Conservation (phyloP, 1,140 invertebrate species). For the Mycetomoellerius zeteki region DNA sequence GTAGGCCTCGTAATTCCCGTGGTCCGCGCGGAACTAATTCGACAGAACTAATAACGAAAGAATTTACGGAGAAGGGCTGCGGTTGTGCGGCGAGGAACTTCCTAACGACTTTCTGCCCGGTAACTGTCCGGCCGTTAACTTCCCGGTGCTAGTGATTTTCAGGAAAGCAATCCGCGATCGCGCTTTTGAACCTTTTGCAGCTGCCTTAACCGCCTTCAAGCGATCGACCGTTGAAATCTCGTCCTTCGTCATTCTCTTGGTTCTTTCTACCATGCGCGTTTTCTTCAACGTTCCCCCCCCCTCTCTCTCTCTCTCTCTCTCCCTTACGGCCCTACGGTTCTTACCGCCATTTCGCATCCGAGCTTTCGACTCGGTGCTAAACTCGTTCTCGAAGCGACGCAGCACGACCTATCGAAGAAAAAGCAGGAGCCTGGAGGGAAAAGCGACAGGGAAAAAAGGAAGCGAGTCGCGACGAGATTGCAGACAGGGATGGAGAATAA, state of each 20-base stretch:
- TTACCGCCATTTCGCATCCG: constrained; percentile 21
- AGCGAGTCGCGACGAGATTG: constrained; percentile 8
- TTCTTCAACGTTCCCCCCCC: not conserved
- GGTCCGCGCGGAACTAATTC: constrained; percentile 43
- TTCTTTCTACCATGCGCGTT: constrained; percentile 11
- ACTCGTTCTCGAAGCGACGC: constrained; percentile 50
- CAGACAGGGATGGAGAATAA: constrained; percentile 24
- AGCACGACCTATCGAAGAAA: constrained; percentile 48
- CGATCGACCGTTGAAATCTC: constrained; percentile 29
- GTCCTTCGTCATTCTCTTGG: not conserved
- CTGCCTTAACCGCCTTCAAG: not conserved
- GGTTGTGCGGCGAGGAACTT: constrained; percentile 48
- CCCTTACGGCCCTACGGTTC: not conserved
- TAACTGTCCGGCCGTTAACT: constrained; percentile 56
- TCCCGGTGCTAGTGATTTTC: constrained; percentile 60
- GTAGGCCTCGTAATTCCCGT: constrained; percentile 48
- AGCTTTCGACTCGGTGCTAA: constrained; percentile 59
- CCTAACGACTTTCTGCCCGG: constrained; percentile 68
- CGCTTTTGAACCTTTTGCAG: constrained; percentile 17
- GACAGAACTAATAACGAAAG: constrained; percentile 67
- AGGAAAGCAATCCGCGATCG: constrained; percentile 32
- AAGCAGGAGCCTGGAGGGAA: constrained; percentile 11
- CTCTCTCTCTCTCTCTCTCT: not conserved
- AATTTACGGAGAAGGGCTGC: constrained; percentile 30
- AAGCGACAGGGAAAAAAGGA: constrained; percentile 33